A percentile compares a stretch with the other conserved stretches of the same genome.
These are phyloP conservation scores for Pyxicephalus adspersus DNA, from an alignment of 2,113 vertebrate genomes.

Conservation along the genomic window DNA sequence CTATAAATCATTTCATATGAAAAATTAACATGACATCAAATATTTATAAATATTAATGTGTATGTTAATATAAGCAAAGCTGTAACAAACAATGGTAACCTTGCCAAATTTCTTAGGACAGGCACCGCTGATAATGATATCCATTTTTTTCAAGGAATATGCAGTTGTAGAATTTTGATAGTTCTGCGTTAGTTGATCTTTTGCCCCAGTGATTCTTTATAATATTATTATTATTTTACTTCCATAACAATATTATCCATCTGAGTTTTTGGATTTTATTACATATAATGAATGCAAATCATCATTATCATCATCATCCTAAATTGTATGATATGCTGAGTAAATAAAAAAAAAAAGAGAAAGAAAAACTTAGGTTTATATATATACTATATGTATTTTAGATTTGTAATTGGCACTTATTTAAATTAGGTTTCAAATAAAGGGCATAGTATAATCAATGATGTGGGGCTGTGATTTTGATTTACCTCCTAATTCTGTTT, in stretches of 20 bases:
- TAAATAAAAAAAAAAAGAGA: background rate
- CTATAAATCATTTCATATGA: conserved; percentile 84
- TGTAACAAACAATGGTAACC: conserved; percentile 83
- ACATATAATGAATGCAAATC: background rate
- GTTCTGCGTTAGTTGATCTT: background rate
- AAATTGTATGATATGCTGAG: background rate
- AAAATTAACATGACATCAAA: conserved; percentile 88
- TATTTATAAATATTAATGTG: conserved; percentile 91
- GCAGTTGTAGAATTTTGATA: background rate
- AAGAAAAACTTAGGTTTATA: background rate
- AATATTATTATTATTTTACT: no score
- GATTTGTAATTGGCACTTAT: no score
- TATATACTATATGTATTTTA: background rate
- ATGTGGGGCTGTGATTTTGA: no score
- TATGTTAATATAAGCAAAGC: conserved; percentile 86
- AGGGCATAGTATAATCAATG: no score
- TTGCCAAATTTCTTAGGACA: conserved; percentile 84
- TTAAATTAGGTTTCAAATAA: no score
- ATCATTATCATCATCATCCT: background rate
- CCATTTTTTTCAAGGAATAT: conserved; percentile 79
- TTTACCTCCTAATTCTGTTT: no score
- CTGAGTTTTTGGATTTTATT: background rate
- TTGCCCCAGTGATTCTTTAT: background rate
- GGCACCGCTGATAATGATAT: conserved; percentile 81
- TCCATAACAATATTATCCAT: background rate